Base-by-base conservation (phyloP, 2,888 invertebrate genomes). In the Fabriciana adippe region DNA sequence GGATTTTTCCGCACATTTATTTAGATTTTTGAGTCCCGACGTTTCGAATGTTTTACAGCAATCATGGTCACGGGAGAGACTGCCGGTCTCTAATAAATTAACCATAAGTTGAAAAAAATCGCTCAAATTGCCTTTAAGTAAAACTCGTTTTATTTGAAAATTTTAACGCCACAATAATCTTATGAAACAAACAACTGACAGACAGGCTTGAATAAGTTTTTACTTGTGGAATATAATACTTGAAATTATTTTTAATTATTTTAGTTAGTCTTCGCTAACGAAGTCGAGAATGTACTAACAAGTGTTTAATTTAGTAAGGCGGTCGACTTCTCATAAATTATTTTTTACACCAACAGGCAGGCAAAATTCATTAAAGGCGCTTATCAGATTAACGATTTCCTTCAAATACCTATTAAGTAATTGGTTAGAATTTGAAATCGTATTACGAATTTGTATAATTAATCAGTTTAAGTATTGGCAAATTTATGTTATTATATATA, bases 341-440 rank as follows among this genome's bases (percentile, higher is more conserved):
- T 59, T 59, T 48, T 59, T 59, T 59, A 3, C 26, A 0, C 59
- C 5, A 48, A 14, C 35, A 26, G 26, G 4, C 26, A 26, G 26
- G 26, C 26, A 18, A 18, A 0, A 61, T 61, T 51, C 35, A 51
- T 31, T 31, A 61, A 61, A 61, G 50, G 61, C 35, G 61, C 51
- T 51, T 61, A 51, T 61, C 50, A 61, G 41, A 61, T 61, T 51
- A 61, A 61, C 51, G 15, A 31, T 18, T 51, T 31, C 35, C 50
- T 61, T 31, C 51, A 51, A 60, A 51, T 35, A 16, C 14, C 18
- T 51, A 50, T 3, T n/a, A 59, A n/a, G 11, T 59, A 31, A 48
- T 48, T 26, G 48, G 48, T 59, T 26, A 48, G 59, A 26, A 47
- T n/a, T 59, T 59, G 2, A 59, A 59, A 59, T 18, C 18, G 31